Evolutionary conservation across 2,888 invertebrate species (phyloP), one percentile per base, ranked within the genome.

Genomic region (Sinotaia quadrata): DNA sequence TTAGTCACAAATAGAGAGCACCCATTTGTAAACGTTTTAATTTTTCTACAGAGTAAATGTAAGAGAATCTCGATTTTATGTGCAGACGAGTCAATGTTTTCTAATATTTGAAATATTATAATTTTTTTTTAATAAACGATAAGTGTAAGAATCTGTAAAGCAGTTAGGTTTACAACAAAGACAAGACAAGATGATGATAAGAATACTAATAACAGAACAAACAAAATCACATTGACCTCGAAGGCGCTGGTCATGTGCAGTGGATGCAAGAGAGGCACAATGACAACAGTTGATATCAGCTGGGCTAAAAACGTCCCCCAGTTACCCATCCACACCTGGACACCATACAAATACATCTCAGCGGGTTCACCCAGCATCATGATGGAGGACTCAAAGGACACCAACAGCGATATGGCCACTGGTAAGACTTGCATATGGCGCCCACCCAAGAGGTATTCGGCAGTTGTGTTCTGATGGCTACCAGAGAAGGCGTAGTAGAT

Each of bases 381-480:
- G 12, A 81, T 78, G 54, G 81, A 81, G 4, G 81, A 81, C 69
- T 81, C 79, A 61, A 79, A 80, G 4, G 80, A 78, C n/a, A 78
- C 81, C 68, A 81, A 71, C 7, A 81, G 70, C 1, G 81, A 81
- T n/a, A 81, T 68, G n/a, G 80, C 79, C 52, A 79, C 75, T 5
- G 81, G 79, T 29, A 78, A 57, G 21, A 79, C 75, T 8, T 70
- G 72, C 76, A 81, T 75, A n/a, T 72, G 62, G 15, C 79, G 72
- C 36, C 77, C 78, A 18, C 78, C 81, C 10, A 77, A 73, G 57
- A 81, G 71, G 44, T 75, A 81, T 34, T 78, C 78, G n/a, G 76
- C 56, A 0, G 76, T 78, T 7, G 78, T 78, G n/a, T 69, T 61
- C 57, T 77, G 74, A 24, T 68, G 51, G 5, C 75, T 62, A 12